phyloP scores from a whole-genome alignment of 2,888 invertebrate genomes.

The Patella depressa region DNA sequence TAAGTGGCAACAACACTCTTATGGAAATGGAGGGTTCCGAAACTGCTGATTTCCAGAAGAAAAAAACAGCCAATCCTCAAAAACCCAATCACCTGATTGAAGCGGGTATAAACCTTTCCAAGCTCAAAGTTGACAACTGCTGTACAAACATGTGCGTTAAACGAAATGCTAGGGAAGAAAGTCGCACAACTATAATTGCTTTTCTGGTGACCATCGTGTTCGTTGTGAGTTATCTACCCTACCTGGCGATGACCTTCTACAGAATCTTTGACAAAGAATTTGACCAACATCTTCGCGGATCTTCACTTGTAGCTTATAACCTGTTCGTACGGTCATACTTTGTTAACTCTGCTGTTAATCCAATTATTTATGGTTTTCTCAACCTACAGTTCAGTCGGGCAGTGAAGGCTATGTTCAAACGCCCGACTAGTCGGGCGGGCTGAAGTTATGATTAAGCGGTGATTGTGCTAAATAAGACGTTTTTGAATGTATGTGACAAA shows the following conservation, averaged over 20 bases:
- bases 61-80: background rate
- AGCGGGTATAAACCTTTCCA: background rate
- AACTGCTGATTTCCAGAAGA: background rate
- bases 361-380: conserved; percentile 48
- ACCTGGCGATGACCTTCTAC: conserved; percentile 38
- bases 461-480: too few species aligned
- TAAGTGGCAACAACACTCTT: background rate
- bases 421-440: too few species aligned
- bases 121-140: background rate
- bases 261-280: conserved; percentile 38
- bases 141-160: background rate
- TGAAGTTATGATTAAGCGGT: too few species aligned
- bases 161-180: background rate
- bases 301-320: conserved; percentile 39
- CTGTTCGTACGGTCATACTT: conserved; percentile 51
- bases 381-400: conserved; percentile 39
- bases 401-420: too few species aligned
- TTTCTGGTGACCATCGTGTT: conserved; percentile 45
- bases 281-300: conserved; percentile 28
- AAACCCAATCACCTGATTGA: background rate
- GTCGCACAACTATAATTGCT: conserved; percentile 32
- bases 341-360: conserved; percentile 46
- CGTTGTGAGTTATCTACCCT: conserved; percentile 45
- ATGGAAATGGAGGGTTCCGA: background rate
- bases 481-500: too few species aligned